Evolutionary conservation across 2,888 invertebrate genomes (phyloP).

Genomic region (Petrophora chlorosata): DNA sequence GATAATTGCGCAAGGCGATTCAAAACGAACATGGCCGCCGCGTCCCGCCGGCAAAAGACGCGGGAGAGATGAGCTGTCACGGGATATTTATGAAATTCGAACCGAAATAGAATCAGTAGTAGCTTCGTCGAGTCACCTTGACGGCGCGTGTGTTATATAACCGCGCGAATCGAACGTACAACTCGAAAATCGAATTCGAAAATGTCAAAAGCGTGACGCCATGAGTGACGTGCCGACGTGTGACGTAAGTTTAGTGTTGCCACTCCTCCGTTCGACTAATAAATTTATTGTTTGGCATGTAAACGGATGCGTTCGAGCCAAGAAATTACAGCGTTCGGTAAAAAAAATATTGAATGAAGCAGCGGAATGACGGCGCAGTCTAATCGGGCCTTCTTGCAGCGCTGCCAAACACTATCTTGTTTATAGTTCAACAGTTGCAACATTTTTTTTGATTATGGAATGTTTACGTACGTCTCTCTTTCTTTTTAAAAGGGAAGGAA

Average conservation of each 20-base stretch:
- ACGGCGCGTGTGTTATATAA: constrained; percentile 74
- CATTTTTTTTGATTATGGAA: constrained; percentile 56
- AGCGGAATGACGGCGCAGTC: constrained; percentile 76
- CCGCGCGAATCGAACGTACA: constrained; percentile 56
- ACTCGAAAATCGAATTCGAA: constrained; percentile 62
- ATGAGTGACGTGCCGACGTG: constrained; percentile 70
- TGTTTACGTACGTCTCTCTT: constrained; percentile 34
- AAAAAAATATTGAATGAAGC: constrained; percentile 83
- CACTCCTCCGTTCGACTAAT: constrained; percentile 81
- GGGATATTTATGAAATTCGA: constrained; percentile 83
- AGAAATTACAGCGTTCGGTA: constrained; percentile 82
- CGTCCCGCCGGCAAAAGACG: constrained; percentile 63
- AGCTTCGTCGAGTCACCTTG: constrained; percentile 81
- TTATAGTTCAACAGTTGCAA: constrained; percentile 72
- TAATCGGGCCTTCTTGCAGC: constrained; percentile 72
- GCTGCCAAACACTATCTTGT: constrained; percentile 73
- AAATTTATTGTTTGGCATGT: constrained; percentile 84
- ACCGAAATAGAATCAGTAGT: constrained; percentile 81
- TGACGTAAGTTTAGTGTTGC: constrained; percentile 76
- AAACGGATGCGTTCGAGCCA: constrained; percentile 83
- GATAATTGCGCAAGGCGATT: constrained; percentile 69
- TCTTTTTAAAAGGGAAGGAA: constrained; percentile 11
- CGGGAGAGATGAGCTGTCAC: constrained; percentile 82
- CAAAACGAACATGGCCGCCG: constrained; percentile 65
- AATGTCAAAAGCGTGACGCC: constrained; percentile 71